Conservation (phyloP, 2,797 vertebrate species). For the Eremophila alpestris region DNA sequence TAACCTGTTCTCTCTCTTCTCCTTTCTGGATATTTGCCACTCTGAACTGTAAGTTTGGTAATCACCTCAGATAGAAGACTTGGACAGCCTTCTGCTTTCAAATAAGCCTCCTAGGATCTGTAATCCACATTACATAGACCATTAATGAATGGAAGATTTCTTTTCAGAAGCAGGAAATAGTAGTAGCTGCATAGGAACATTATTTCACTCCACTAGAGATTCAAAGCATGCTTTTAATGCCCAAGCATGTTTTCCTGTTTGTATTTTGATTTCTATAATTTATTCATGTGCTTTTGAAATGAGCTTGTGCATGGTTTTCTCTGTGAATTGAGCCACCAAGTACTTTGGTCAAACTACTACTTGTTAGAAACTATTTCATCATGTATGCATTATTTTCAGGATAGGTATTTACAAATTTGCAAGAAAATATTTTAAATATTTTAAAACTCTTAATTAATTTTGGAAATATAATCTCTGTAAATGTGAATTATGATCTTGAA, state of each 20-base stretch:
- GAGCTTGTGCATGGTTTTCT: neutral
- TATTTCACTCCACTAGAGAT: neutral
- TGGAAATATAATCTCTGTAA: neutral
- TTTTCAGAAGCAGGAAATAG: neutral
- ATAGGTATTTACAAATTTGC: neutral
- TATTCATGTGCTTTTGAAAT: neutral
- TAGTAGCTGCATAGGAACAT: neutral
- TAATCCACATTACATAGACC: neutral
- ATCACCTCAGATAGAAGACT: neutral
- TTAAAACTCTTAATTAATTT: neutral
- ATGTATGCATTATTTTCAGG: neutral
- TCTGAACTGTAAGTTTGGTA: neutral
- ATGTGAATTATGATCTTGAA: neutral
- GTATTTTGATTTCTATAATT: neutral
- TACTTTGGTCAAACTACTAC: neutral
- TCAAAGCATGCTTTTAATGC: neutral
- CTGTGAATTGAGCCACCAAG: neutral
- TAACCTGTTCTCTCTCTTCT: neutral
- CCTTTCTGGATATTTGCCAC: neutral
- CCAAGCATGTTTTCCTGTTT: neutral
- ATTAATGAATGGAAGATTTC: neutral
- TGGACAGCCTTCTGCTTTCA: neutral
- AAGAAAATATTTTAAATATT: neutral
- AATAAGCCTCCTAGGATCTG: neutral
- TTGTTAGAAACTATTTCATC: neutral